A percentile compares a stretch with the other conserved stretches of the same genome.
Evolutionary conservation across 2,888 invertebrate species (phyloP).

Genomic region (Orthosia gothica): DNA sequence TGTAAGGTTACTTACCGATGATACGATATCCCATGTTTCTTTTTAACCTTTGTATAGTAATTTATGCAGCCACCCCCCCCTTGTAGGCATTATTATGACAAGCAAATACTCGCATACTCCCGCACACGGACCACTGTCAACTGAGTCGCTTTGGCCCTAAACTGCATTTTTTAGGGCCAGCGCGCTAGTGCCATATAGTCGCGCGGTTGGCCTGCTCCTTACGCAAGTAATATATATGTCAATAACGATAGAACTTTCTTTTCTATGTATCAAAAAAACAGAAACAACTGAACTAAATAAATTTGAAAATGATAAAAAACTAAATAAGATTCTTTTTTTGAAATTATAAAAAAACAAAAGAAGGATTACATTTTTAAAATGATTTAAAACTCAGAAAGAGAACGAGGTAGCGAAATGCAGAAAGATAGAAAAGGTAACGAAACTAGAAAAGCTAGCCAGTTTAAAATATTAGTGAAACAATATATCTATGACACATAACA

Average conservation of each 20-base stretch:
- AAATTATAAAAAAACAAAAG: not conserved
- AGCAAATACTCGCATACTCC: too few relatives aligned
- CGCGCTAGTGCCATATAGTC: too few relatives aligned
- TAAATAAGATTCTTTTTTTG: rapidly evolving
- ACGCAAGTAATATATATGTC: too few relatives aligned
- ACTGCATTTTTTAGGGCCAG: too few relatives aligned
- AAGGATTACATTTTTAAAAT: not conserved
- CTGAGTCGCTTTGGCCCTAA: too few relatives aligned
- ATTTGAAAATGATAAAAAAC: not conserved
- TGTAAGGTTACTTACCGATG: too few relatives aligned
- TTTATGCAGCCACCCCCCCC: too few relatives aligned
- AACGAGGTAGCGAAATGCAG: constrained; percentile 8
- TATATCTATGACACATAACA: constrained; percentile 37
- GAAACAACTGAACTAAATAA: not conserved
- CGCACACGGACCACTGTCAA: too few relatives aligned
- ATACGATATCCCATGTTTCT: too few relatives aligned
- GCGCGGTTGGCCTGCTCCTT: too few relatives aligned
- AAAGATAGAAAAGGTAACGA: constrained; percentile 31
- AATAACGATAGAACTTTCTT: constrained; percentile 6
- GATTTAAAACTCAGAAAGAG: not conserved
- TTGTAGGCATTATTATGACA: too few relatives aligned
- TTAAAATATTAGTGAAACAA: constrained; percentile 50
- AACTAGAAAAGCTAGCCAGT: constrained; percentile 11
- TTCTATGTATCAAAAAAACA: not conserved
- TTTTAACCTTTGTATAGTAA: too few relatives aligned